These are phyloP conservation scores for Dasysyrphus tricinctus DNA, from an alignment of 2,888 invertebrate genomes.

Conservation along the genomic window DNA sequence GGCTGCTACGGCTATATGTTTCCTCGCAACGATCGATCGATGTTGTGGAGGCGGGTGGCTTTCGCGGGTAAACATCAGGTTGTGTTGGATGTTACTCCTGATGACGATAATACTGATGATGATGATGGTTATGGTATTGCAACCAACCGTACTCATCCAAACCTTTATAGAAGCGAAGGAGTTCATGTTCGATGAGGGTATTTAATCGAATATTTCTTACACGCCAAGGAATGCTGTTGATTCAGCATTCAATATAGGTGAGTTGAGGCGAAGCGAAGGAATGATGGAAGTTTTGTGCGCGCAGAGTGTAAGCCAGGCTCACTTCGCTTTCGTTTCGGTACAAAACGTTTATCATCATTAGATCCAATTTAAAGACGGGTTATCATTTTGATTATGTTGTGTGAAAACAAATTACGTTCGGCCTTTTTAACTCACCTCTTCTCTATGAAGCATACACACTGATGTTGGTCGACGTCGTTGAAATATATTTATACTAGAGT, in stretches of 20 bases:
- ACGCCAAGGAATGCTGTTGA: slow-evolving; percentile 82
- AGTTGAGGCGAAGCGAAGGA: background rate
- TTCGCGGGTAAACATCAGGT: slow-evolving; percentile 71
- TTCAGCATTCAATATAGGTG: slow-evolving; percentile 34
- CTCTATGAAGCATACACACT: background rate
- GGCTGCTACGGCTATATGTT: background rate
- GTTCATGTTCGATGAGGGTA: slow-evolving; percentile 78
- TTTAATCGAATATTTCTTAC: slow-evolving; percentile 84
- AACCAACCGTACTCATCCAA: slow-evolving; percentile 2
- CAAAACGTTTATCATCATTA: slow-evolving; percentile 83
- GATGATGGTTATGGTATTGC: slow-evolving; percentile 57
- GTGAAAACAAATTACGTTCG: slow-evolving; percentile 83
- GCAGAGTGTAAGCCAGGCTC: slow-evolving; percentile 55
- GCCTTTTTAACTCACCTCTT: slow-evolving; percentile 77
- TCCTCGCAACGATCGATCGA: background rate
- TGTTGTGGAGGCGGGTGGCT: slow-evolving; percentile 49
- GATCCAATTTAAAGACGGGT: slow-evolving; percentile 83
- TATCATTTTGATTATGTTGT: slow-evolving; percentile 84
- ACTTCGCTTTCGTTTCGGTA: slow-evolving; percentile 77
- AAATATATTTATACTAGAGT: slow-evolving; percentile 24
- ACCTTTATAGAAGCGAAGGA: slow-evolving; percentile 53
- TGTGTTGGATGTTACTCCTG: slow-evolving; percentile 68
- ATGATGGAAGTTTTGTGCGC: slow-evolving; percentile 12
- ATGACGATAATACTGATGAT: slow-evolving; percentile 74
- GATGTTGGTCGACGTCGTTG: slow-evolving; percentile 17